These are phyloP conservation scores for Sesamia nonagrioides DNA, from an alignment of 1,140 invertebrate species.

Conservation along the genomic window DNA sequence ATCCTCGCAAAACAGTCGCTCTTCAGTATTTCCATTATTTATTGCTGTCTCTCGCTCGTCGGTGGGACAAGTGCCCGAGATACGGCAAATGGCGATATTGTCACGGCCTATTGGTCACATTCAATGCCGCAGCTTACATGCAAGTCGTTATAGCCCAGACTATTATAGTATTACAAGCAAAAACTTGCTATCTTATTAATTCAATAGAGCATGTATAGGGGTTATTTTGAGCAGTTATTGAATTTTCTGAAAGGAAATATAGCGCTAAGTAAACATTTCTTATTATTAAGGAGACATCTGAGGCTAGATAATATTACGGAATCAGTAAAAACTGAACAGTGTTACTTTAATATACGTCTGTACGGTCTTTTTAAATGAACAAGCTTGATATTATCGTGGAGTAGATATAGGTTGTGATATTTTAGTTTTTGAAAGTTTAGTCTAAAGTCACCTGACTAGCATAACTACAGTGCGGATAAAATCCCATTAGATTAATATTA, in stretches of 20 bases:
- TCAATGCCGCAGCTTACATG: conserved; percentile 49
- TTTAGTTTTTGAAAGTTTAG: background rate
- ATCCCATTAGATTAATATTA: conserved; percentile 12
- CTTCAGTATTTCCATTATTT: conserved; percentile 3
- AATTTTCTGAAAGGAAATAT: background rate
- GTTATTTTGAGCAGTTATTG: background rate
- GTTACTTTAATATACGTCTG: background rate
- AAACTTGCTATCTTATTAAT: conserved; percentile 1
- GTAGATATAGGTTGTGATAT: background rate
- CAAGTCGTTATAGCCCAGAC: conserved; percentile 7
- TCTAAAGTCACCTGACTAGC: background rate
- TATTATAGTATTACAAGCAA: conserved; percentile 1
- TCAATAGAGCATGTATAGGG: background rate
- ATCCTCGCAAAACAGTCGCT: conserved; percentile 14
- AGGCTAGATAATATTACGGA: too few species aligned
- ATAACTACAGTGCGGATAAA: background rate
- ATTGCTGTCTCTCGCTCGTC: conserved; percentile 12
- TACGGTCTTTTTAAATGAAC: background rate
- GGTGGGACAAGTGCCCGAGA: conserved; percentile 21
- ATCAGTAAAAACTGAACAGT: background rate
- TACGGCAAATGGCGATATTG: conserved; percentile 43
- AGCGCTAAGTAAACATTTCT: too few species aligned
- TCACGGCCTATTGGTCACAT: conserved; percentile 59
- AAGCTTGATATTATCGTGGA: background rate
- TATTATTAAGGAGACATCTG: too few species aligned